Evolutionary conservation across 2,113 vertebrate genomes (phyloP), one percentile per base, ranked within the genome.

Genomic region (Morone chrysops): DNA sequence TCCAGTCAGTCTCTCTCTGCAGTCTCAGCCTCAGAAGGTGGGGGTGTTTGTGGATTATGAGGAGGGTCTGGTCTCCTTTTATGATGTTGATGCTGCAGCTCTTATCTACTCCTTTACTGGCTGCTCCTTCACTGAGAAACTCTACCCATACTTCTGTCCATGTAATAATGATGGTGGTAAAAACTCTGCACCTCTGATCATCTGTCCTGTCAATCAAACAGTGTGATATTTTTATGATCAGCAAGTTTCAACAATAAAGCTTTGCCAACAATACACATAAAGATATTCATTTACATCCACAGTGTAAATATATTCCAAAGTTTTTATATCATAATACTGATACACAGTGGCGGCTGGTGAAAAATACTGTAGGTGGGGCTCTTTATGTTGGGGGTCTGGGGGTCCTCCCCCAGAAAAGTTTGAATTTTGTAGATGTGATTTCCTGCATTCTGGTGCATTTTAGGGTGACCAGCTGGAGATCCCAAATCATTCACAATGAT

Each of bases 21-120:
- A 36, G 66, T 71, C 67, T 60, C 1, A 0, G 7, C 65, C 59
- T 66, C 8, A 70, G 59, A 84, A 77, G 60, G 68, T 83, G 50
- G 81, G 74, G 41, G 81, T 83, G 74, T 83, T 77, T 66, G 74
- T 83, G 51, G 59, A 77, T 66, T 78, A 83, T 66, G 74, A 77
- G 12, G n/a, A 83, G 31, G 77, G 82, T 70, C 65, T 84, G 70
- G 77, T 84, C 77, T 84, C 77, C 50, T 84, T 84, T 38, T 63
- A 77, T 70, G 75, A 78, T 6, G 53, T 73, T 17, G 53, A 51
- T 43, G 4, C 68, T 72, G 53, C 61, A 78, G 61, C 45, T 72
- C 69, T 72, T 0, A 78, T 83, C 69, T 78, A 36, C 75, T 71
- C 51, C 59, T 71, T 83, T 12, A 66, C 67, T n/a, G 59, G 31